These are phyloP conservation scores for Manduca sexta DNA, from an alignment of 1,140 invertebrate species.

Conservation along the genomic window DNA sequence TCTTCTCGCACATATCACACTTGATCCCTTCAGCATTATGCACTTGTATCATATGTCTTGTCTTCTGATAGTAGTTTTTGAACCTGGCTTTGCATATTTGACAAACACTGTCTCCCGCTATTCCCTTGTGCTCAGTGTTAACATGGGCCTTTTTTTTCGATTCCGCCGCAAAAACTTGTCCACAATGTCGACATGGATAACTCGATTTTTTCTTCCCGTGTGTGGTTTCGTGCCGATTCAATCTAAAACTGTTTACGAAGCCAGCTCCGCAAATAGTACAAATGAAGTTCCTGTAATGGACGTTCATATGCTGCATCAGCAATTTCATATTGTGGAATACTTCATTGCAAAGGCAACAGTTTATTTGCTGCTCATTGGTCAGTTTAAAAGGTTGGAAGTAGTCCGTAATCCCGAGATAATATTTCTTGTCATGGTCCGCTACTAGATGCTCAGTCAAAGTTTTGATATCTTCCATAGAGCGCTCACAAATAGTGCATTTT, in stretches of 20 bases:
- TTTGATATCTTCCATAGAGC: slow-evolving; percentile 34
- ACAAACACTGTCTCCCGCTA: slow-evolving; percentile 60
- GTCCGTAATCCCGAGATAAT: slow-evolving; percentile 46
- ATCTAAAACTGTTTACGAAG: slow-evolving; percentile 56
- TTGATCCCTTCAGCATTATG: slow-evolving; percentile 59
- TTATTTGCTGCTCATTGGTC: slow-evolving; percentile 48
- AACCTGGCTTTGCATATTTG: slow-evolving; percentile 61
- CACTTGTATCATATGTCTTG: slow-evolving; percentile 59
- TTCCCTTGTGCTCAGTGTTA: slow-evolving; percentile 56
- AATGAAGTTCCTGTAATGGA: slow-evolving; percentile 60
- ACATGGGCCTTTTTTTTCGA: slow-evolving; percentile 61
- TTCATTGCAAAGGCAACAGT: slow-evolving; percentile 53
- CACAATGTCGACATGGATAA: slow-evolving; percentile 52
- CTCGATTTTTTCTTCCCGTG: slow-evolving; percentile 55
- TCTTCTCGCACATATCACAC: slow-evolving; percentile 58
- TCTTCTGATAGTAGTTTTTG: slow-evolving; percentile 65
- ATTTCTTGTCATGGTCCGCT: slow-evolving; percentile 48
- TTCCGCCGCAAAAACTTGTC: slow-evolving; percentile 47
- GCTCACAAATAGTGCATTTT: slow-evolving; percentile 53
- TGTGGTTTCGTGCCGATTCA: slow-evolving; percentile 54
- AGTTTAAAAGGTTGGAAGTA: slow-evolving; percentile 62
- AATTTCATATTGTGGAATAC: slow-evolving; percentile 61
- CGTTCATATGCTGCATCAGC: slow-evolving; percentile 63
- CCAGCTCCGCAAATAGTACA: slow-evolving; percentile 58
- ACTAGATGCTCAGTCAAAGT: slow-evolving; percentile 52